Evolutionary conservation across 2,113 vertebrate genomes (phyloP), one percentile per base, ranked within the genome.

Genomic region (Phylloscopus whistleri): DNA sequence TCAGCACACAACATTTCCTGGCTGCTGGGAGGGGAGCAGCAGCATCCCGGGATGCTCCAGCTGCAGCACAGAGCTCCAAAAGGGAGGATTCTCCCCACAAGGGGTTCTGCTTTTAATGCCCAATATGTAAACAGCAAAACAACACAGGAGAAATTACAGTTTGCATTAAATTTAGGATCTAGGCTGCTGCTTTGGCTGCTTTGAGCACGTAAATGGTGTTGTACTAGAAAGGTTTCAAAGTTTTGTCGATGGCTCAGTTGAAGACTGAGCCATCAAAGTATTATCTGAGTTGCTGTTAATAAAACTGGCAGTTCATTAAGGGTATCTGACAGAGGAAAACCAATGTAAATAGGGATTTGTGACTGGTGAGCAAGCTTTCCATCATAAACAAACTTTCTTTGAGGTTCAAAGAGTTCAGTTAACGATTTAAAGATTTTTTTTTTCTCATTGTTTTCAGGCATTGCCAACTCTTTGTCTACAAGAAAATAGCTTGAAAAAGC

Each of bases 231-330:
- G 48, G 66, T 78, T 81, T 87, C 48, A 8, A 33, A 74, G 76
- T 60, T 67, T 28, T 63, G 51, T 63, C 0, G 1, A 11, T 52
- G 2, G 3, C 73, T 83, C 37, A 4, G 84, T 7, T 63, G 63
- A 87, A 48, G 41, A 41, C 5, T 2, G 6, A 84, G 52, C 66
- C 62, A 68, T 55, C 62, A 56, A 84, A 87, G 56, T 43, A 85
- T 85, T 66, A 74, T 52, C 82, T 72, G 69, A 94, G 67, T 1
- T 60, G 80, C 60, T 84, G 80, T 92, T 84, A 90, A 72, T 86
- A 96, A 96, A 78, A 26, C 58, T 78, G 74, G 73, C 77, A 93
- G 86, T 75, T 95, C 93, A 62, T 95, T 92, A 89, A 64, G 83
- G 66, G 24, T 49, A 92, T 78, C 44, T 58, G 83, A 92, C 68